Percentiles rank a stretch among this genome's conserved stretches.
phyloP scores from a whole-genome alignment of 2,797 vertebrate species.

The Sebastes nivosus region DNA sequence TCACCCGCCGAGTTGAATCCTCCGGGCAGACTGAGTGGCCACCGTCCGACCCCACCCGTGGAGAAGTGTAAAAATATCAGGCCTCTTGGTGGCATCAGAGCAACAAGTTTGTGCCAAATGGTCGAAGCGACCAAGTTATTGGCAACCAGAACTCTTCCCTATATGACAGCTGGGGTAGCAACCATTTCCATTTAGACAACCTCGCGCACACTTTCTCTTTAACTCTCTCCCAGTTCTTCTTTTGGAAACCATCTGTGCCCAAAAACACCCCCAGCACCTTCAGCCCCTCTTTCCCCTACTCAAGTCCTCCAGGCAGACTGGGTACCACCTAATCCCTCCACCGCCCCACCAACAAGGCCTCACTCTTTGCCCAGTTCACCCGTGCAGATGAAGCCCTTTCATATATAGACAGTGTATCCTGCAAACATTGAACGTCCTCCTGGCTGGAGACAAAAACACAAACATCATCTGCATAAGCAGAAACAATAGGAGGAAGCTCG shows the following conservation, averaged over 20 bases:
- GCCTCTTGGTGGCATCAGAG: not conserved
- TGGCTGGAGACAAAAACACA: not conserved
- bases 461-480: not conserved
- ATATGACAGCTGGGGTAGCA: not conserved
- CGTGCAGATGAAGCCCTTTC: not conserved
- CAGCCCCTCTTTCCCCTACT: not conserved
- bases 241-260: not conserved
- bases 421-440: not conserved
- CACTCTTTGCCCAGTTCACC: not conserved
- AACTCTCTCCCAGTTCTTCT: constrained; percentile 4
- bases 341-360: not conserved
- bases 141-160: not conserved
- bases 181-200: not conserved
- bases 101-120: not conserved
- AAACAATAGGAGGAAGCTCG: not conserved
- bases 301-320: not conserved
- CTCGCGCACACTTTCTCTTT: not conserved
- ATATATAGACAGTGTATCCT: not conserved
- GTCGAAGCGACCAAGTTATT: not conserved
- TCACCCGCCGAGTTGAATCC: no score
- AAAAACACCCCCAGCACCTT: not conserved
- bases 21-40: no score
- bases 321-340: not conserved
- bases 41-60: no score
- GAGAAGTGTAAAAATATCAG: not conserved